Evolutionary conservation across 2,888 invertebrate genomes (phyloP), one percentile per base, ranked within the genome.

Genomic region (Hirtodrosophila cameraria): DNA sequence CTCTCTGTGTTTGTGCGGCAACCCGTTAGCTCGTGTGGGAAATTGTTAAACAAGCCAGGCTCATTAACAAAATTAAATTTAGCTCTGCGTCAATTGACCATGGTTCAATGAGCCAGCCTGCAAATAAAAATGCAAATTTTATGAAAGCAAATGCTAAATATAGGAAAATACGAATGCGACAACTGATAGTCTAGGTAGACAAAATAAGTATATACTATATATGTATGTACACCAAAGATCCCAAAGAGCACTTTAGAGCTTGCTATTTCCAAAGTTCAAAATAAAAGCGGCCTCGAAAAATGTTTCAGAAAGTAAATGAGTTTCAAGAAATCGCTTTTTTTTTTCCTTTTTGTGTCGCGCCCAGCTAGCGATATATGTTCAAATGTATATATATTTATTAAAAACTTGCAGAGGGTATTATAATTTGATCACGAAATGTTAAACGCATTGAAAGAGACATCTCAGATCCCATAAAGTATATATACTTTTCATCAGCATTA

Each of bases 51-150:
- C 54, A 62, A 66, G 66, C 61, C 43, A 23, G 61, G 81, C 84
- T 84, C 84, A 78, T 78, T 78, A 78, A 70, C 77, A 74, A 80
- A 70, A 84, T 84, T 84, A 84, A 81, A 78, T 84, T 81, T 80
- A 76, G 77, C 74, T 64, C 33, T 12, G 42, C 23, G 42, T 28
- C 43, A 31, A 7, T 49, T 42, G 69, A 54, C 13, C 41, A 64
- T 52, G 70, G 63, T 39, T 69, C 55, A 69, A 69, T 54, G 68
- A 36, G 54, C 27, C 18, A 12, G 35, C 35, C 63, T 53, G 43
- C 69, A 58, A 78, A 57, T 75, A 75, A 75, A 77, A 64, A 83
- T 80, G 84, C 49, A 80, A 83, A 80, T 77, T 77, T 68, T 58
- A 68, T 68, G 84, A 38, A 68, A n/a, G n/a, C n/a, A n/a, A 76